phyloP scores from a whole-genome alignment of 2,113 vertebrate species.

The Erythrocercus mccallii region DNA sequence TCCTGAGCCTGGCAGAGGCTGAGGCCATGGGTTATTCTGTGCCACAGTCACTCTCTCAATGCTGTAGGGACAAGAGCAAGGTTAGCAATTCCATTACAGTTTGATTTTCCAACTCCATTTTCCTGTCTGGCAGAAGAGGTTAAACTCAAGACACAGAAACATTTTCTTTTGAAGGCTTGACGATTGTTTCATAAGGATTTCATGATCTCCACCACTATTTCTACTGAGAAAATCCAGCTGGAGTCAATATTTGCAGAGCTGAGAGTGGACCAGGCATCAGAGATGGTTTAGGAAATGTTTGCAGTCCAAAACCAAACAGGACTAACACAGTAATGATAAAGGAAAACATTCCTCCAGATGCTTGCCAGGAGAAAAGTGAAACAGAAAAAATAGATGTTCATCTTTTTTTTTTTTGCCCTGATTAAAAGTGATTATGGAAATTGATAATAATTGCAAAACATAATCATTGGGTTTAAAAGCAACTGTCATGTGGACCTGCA shows the following conservation, averaged over 20 bases:
- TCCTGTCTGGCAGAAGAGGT: not conserved
- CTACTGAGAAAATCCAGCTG: not conserved
- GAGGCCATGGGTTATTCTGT: not conserved
- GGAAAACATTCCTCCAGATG: not conserved
- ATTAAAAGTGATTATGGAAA: not conserved
- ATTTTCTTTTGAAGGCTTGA: not conserved
- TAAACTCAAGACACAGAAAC: not conserved
- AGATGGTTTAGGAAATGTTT: not conserved
- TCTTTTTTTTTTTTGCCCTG: not conserved
- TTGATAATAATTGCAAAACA: not conserved
- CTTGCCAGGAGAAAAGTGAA: not conserved
- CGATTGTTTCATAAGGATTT: not conserved
- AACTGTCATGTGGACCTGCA: not conserved
- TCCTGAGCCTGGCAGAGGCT: not conserved
- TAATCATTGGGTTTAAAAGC: not conserved
- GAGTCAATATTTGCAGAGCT: constrained; percentile 16
- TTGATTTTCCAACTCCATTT: not conserved
- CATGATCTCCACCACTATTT: not conserved
- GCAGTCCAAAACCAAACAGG: not conserved
- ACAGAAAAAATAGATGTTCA: not conserved
- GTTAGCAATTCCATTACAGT: not conserved
- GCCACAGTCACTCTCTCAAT: accelerated
- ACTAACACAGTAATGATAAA: not conserved
- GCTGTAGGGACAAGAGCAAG: not conserved
- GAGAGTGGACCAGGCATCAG: not conserved